Evolutionary conservation across 2,113 vertebrate species (phyloP).

Genomic region (Myrmecobius fasciatus): DNA sequence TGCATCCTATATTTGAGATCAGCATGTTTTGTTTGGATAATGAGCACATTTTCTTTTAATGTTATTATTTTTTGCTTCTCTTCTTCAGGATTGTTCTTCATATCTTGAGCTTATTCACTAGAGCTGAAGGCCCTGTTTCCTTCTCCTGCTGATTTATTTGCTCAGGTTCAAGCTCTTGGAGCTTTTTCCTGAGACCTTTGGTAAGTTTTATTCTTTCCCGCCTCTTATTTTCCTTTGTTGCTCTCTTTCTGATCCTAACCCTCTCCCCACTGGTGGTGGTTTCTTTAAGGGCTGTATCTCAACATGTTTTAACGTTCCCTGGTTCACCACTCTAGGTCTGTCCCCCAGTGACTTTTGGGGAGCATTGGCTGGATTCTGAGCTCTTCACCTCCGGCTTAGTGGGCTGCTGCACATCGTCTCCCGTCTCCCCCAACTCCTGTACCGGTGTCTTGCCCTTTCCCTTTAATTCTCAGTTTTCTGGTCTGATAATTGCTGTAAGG

Average conservation of each 20-base stretch:
- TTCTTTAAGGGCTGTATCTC: neutral
- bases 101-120: neutral
- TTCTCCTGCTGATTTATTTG: neutral
- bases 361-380: neutral
- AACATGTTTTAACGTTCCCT: neutral
- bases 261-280: neutral
- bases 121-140: neutral
- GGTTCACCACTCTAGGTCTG: neutral
- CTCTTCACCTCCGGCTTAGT: neutral
- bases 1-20: neutral
- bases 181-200: neutral
- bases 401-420: neutral
- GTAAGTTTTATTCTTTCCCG: neutral
- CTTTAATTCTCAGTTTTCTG: neutral
- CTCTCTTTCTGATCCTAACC: neutral
- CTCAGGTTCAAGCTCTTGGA: neutral
- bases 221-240: neutral
- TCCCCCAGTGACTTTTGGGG: neutral
- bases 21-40: neutral
- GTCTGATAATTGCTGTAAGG: neutral
- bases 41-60: neutral
- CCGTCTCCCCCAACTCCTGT: neutral
- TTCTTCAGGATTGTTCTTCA: neutral
- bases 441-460: neutral
- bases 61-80: neutral